Conservation (phyloP, 2,888 invertebrate genomes). For the Arge pagana region DNA sequence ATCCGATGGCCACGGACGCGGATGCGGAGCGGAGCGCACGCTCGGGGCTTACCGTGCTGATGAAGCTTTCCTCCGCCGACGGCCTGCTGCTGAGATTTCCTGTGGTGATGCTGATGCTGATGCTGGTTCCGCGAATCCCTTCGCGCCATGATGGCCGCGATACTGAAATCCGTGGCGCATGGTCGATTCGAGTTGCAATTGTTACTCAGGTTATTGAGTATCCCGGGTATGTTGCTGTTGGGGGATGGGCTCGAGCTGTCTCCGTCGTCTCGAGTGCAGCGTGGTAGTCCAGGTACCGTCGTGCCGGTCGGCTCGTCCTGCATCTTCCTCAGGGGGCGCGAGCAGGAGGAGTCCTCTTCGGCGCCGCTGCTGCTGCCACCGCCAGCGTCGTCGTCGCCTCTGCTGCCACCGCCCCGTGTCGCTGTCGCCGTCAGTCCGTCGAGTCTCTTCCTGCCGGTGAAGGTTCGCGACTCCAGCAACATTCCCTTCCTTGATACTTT, state of each 20-base stretch:
- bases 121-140: slow-evolving; percentile 65
- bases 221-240: slow-evolving; percentile 50
- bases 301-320: slow-evolving; percentile 58
- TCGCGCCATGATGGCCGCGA: slow-evolving; percentile 92
- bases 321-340: slow-evolving; percentile 59
- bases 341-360: slow-evolving; percentile 35
- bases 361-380: slow-evolving; percentile 52
- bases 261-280: slow-evolving; percentile 62
- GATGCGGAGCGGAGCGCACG: slow-evolving; percentile 9
- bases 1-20: slow-evolving; percentile 5
- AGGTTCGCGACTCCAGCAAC: slow-evolving; percentile 58
- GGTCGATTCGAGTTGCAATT: slow-evolving; percentile 65
- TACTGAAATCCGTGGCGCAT: slow-evolving; percentile 94
- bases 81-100: slow-evolving; percentile 46
- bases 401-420: slow-evolving; percentile 60
- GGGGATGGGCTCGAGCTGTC: slow-evolving; percentile 65
- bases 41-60: slow-evolving; percentile 50
- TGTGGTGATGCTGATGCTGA: slow-evolving; percentile 62
- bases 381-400: slow-evolving; percentile 50
- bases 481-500: slow-evolving; percentile 41
- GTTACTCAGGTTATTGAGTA: slow-evolving; percentile 46
- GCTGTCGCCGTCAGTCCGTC: slow-evolving; percentile 57
- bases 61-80: slow-evolving; percentile 52
- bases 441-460: slow-evolving; percentile 55
- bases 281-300: slow-evolving; percentile 41